Evolutionary conservation across 2,113 vertebrate species (phyloP).

Genomic region (Mionectes macconnelli): DNA sequence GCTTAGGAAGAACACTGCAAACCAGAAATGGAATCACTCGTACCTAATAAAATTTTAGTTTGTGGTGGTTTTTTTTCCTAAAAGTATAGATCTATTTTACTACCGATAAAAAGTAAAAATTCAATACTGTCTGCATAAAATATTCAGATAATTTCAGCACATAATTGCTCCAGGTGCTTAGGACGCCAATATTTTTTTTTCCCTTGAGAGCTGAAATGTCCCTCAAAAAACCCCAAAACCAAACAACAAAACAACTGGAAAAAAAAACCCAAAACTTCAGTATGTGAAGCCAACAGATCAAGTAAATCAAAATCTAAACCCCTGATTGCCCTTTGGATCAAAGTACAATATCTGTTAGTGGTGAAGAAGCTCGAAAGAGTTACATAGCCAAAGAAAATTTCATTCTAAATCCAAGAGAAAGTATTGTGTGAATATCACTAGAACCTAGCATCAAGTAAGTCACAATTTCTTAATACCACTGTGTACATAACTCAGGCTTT

Average conservation of each 20-base stretch:
- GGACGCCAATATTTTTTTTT: rapidly evolving
- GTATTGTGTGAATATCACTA: neutral
- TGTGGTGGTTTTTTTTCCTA: neutral
- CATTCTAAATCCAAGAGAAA: neutral
- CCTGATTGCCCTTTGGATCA: neutral
- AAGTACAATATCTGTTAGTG: neutral
- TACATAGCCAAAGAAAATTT: conserved; percentile 18
- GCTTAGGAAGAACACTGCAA: neutral
- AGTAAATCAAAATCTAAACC: neutral
- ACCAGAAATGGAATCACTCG: neutral
- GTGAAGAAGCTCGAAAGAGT: neutral
- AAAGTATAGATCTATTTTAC: neutral
- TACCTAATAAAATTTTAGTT: neutral
- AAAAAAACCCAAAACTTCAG: neutral
- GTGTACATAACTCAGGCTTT: neutral
- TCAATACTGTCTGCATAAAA: neutral
- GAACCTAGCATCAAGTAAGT: neutral
- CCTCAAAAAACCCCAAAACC: neutral
- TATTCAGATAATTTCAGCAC: neutral
- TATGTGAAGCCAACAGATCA: neutral
- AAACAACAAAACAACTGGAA: neutral
- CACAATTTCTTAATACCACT: neutral
- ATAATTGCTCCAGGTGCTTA: neutral
- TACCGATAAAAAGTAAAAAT: neutral
- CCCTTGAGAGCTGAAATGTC: neutral